phyloP scores from a whole-genome alignment of 1,140 invertebrate genomes.

The Onthophagus taurus region DNA sequence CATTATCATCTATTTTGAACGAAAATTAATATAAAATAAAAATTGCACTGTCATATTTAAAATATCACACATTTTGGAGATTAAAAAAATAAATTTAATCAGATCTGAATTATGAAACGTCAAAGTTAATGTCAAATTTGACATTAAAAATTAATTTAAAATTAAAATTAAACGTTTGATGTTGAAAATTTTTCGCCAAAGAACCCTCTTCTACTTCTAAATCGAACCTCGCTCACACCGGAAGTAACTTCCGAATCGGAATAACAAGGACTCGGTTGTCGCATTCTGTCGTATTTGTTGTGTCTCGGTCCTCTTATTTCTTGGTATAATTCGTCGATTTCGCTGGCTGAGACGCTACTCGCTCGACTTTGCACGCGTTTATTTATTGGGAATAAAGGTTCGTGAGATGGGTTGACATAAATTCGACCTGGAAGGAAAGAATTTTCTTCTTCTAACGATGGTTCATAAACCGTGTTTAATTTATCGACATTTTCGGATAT shows the following conservation, averaged over 20 bases:
- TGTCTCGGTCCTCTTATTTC: conserved; percentile 38
- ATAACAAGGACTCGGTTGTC: conserved; percentile 25
- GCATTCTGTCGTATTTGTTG: not conserved
- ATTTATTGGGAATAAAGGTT: conserved; percentile 17
- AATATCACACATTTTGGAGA: too few relatives aligned
- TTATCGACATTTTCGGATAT: not conserved
- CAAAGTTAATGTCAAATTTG: too few relatives aligned
- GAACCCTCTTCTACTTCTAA: conserved; percentile 8
- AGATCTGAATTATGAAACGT: too few relatives aligned
- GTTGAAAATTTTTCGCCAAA: too few relatives aligned
- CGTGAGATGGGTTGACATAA: conserved; percentile 26
- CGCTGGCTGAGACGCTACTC: conserved; percentile 40
- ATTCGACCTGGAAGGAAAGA: conserved; percentile 20
- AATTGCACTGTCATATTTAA: too few relatives aligned
- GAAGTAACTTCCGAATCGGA: conserved; percentile 34
- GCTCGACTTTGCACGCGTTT: conserved; percentile 27
- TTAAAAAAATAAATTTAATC: too few relatives aligned
- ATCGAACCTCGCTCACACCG: conserved; percentile 18
- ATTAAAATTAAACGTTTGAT: too few relatives aligned
- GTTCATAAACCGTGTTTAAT: conserved; percentile 9
- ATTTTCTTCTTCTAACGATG: conserved; percentile 34
- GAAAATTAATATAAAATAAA: too few relatives aligned
- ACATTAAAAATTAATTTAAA: too few relatives aligned
- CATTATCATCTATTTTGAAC: too few relatives aligned
- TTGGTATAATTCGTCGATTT: conserved; percentile 48